Evolutionary conservation across 2,888 invertebrate genomes (phyloP).

Genomic region (Chloroclysta siterata): DNA sequence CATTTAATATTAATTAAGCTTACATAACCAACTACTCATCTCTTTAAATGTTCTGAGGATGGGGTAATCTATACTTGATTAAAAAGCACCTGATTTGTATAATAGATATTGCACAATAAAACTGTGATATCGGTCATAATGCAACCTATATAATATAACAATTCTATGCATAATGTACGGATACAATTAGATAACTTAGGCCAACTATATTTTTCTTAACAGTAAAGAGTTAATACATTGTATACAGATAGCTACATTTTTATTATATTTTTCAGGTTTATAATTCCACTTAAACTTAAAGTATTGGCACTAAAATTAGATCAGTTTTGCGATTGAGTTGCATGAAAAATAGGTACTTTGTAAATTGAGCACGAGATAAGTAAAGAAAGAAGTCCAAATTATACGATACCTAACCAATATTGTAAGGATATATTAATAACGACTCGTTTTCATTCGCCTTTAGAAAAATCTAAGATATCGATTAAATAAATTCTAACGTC

Average conservation of each 20-base stretch:
- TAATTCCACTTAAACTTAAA: slow-evolving; percentile 70
- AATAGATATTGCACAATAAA: slow-evolving; percentile 70
- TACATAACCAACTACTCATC: slow-evolving; percentile 56
- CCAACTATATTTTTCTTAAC: slow-evolving; percentile 67
- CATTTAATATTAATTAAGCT: slow-evolving; percentile 47
- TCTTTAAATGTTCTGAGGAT: slow-evolving; percentile 78
- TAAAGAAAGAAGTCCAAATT: slow-evolving; percentile 36
- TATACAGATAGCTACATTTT: slow-evolving; percentile 51
- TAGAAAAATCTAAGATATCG: slow-evolving; percentile 54
- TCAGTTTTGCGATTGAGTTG: slow-evolving; percentile 57
- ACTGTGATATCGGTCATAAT: slow-evolving; percentile 42
- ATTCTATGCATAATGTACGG: slow-evolving; percentile 56
- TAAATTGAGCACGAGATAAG: slow-evolving; percentile 61
- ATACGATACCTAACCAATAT: slow-evolving; percentile 39
- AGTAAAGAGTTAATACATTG: slow-evolving; percentile 59
- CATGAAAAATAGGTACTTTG: slow-evolving; percentile 45
- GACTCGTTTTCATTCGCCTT: slow-evolving; percentile 51
- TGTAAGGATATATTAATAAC: slow-evolving; percentile 51
- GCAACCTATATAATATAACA: slow-evolving; percentile 44
- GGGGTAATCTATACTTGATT: slow-evolving; percentile 51
- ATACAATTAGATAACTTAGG: slow-evolving; percentile 71
- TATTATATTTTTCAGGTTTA: slow-evolving; percentile 56
- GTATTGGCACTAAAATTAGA: slow-evolving; percentile 81
- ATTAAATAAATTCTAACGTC: slow-evolving; percentile 76
- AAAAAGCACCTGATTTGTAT: slow-evolving; percentile 69